These are phyloP conservation scores for Tragelaphus imberbis DNA, from an alignment of 2,113 vertebrate species.

Conservation along the genomic window DNA sequence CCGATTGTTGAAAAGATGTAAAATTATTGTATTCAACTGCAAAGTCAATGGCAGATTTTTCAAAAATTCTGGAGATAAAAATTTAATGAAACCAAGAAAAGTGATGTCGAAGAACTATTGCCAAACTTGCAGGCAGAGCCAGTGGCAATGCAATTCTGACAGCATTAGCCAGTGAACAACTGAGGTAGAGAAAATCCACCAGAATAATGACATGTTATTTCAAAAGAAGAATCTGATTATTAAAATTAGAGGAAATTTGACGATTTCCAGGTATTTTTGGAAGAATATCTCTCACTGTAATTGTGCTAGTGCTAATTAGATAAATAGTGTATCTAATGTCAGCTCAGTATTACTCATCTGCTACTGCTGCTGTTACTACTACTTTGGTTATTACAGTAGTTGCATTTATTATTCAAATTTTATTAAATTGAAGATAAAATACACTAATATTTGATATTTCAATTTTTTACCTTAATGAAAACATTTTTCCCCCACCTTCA, in stretches of 20 bases:
- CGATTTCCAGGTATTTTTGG: neutral
- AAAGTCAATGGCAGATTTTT: conserved; percentile 45
- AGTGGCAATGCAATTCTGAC: neutral
- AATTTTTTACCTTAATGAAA: conserved; percentile 3
- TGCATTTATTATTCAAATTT: conserved; percentile 22
- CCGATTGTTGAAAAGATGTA: conserved; percentile 17
- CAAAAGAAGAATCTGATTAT: neutral
- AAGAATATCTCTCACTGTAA: neutral
- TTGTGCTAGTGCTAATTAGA: neutral
- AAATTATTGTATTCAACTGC: conserved; percentile 23
- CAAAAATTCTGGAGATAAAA: neutral
- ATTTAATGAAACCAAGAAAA: conserved; percentile 38
- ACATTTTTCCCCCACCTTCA: neutral
- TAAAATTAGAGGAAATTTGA: neutral
- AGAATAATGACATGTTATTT: neutral
- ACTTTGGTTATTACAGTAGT: conserved; percentile 5
- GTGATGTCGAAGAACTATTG: neutral
- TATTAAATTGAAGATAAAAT: conserved; percentile 36
- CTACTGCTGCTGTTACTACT: neutral
- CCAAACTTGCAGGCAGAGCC: neutral
- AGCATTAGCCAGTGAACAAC: neutral
- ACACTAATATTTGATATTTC: neutral
- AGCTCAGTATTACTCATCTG: neutral
- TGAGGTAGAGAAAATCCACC: neutral
- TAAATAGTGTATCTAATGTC: neutral